Percentiles rank a stretch among this genome's conserved stretches.
These are phyloP conservation scores for Calypte anna DNA, from an alignment of 2,113 vertebrate species.

Conservation along the genomic window DNA sequence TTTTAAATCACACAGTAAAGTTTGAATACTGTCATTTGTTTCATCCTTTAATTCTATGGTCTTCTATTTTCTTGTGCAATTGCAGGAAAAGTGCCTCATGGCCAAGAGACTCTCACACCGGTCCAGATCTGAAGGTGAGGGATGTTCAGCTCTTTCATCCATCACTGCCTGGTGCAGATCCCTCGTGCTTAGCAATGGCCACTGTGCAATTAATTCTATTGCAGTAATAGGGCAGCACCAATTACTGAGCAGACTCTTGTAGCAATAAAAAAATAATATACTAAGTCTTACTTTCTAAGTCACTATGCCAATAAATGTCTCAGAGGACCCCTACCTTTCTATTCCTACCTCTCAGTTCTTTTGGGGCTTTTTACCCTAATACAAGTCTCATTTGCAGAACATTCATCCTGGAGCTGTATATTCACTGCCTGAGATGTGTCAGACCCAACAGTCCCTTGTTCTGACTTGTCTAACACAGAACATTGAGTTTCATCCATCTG, in stretches of 20 bases:
- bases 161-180: background rate
- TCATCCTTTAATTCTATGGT: background rate
- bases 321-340: constrained; percentile 34
- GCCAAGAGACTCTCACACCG: background rate
- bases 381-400: background rate
- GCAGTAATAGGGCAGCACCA: constrained; percentile 46
- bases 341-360: background rate
- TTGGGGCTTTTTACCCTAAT: background rate
- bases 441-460: background rate
- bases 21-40: background rate
- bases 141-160: background rate
- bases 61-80: background rate
- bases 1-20: background rate
- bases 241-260: constrained; percentile 52
- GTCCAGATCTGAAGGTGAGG: background rate
- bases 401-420: background rate
- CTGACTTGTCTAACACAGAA: background rate
- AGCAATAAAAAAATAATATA: constrained; percentile 48
- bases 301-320: background rate
- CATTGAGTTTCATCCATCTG: background rate
- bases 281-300: constrained; percentile 18
- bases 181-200: background rate
- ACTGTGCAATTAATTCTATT: constrained; percentile 26
- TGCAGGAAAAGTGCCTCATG: background rate
- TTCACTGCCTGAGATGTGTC: fast-evolving